Evolutionary conservation across 2,113 vertebrate genomes (phyloP).

Genomic region (Caranx ignobilis): DNA sequence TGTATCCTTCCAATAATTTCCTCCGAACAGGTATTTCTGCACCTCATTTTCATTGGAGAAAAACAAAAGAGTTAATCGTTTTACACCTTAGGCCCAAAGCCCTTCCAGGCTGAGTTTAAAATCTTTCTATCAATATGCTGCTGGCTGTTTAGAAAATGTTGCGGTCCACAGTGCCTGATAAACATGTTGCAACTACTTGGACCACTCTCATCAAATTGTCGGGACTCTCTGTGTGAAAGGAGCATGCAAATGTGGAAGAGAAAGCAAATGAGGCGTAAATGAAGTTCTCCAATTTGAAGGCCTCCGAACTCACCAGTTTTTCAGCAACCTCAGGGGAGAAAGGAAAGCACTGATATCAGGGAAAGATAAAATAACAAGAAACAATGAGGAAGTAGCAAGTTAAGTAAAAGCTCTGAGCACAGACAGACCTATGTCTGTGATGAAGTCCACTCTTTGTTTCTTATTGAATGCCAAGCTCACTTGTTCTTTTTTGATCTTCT

Average conservation of each 20-base stretch:
- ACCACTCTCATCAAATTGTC: slow-evolving; percentile 54
- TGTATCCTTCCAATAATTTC: slow-evolving; percentile 54
- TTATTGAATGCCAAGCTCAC: background rate
- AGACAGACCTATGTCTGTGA: background rate
- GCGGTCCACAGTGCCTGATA: slow-evolving; percentile 19
- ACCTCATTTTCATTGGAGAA: slow-evolving; percentile 44
- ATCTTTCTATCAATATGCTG: slow-evolving; percentile 52
- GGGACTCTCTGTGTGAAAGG: slow-evolving; percentile 48
- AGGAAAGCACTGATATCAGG: slow-evolving; percentile 16
- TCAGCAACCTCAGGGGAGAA: slow-evolving; percentile 6
- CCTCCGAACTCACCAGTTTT: slow-evolving; percentile 11
- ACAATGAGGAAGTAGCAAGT: background rate
- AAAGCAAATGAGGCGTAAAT: slow-evolving; percentile 68
- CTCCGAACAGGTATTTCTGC: slow-evolving; percentile 52
- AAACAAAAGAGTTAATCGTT: slow-evolving; percentile 36
- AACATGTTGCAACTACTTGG: slow-evolving; percentile 45
- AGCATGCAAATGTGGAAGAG: slow-evolving; percentile 62
- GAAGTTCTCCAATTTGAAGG: slow-evolving; percentile 35
- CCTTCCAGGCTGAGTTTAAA: slow-evolving; percentile 39
- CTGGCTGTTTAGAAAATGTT: slow-evolving; percentile 35
- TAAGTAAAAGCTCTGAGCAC: background rate
- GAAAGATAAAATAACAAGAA: slow-evolving; percentile 1
- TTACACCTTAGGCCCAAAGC: slow-evolving; percentile 33
- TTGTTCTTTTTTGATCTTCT: background rate
- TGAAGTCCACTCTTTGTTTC: slow-evolving; percentile 1